A percentile compares a stretch with the other conserved stretches of the same genome.
These are phyloP conservation scores for Macrochelys suwanniensis DNA, from an alignment of 2,797 vertebrate genomes.

Conservation along the genomic window DNA sequence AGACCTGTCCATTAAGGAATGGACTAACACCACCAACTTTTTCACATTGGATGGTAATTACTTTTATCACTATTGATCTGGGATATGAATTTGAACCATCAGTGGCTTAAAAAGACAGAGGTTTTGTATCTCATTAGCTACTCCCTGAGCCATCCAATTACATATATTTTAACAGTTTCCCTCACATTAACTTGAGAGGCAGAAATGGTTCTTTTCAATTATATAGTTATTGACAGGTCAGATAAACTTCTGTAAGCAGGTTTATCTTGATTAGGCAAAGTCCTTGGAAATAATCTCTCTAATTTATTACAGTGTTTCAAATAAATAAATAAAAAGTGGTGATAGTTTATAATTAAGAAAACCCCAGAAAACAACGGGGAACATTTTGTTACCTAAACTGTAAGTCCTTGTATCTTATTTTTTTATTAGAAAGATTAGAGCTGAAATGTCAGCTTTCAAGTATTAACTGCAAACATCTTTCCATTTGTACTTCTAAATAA, in stretches of 20 bases:
- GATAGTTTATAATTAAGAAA: background rate
- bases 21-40: background rate
- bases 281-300: background rate
- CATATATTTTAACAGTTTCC: background rate
- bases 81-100: slow-evolving; percentile 12
- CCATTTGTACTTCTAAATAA: background rate
- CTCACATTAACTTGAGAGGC: background rate
- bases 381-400: background rate
- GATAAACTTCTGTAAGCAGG: background rate
- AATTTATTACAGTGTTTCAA: background rate
- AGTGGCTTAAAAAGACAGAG: slow-evolving; percentile 20
- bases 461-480: background rate
- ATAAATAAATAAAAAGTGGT: background rate
- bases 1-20: background rate
- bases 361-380: background rate
- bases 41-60: background rate
- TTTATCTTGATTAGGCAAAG: background rate
- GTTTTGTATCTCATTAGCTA: slow-evolving; percentile 22
- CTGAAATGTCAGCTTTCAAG: background rate
- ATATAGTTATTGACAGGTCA: background rate
- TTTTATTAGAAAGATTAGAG: background rate
- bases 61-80: slow-evolving; percentile 4
- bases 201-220: background rate
- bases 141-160: background rate
- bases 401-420: background rate